Percentiles rank a stretch among this genome's conserved stretches.
Evolutionary conservation across 2,888 invertebrate genomes (phyloP).

Genomic region (Geotrupes spiniger): DNA sequence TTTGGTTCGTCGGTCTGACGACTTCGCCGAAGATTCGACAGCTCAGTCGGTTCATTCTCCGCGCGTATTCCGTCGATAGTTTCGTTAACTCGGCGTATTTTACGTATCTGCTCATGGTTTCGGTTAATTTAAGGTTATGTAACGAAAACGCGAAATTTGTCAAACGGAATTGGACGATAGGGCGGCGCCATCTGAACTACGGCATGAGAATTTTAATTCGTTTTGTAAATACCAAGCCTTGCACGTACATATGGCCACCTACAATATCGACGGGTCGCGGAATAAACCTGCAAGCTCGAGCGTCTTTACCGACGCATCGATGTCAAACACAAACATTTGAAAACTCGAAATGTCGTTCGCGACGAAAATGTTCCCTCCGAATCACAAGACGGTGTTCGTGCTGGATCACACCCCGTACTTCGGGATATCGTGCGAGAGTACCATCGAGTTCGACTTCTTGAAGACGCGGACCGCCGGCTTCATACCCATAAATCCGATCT

Average conservation of each 20-base stretch:
- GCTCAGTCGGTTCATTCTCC: slow-evolving; percentile 80
- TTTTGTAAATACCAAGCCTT: too few species aligned
- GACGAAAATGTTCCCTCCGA: slow-evolving; percentile 64
- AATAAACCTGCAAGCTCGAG: too few species aligned
- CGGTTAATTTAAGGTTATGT: slow-evolving; percentile 13
- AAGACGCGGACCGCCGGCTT: slow-evolving; percentile 68
- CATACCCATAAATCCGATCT: slow-evolving; percentile 78
- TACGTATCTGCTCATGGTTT: slow-evolving; percentile 62
- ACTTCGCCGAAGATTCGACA: slow-evolving; percentile 89
- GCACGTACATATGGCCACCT: too few species aligned
- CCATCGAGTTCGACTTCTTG: slow-evolving; percentile 78
- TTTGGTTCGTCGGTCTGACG: slow-evolving; percentile 67
- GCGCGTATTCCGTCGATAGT: slow-evolving; percentile 74
- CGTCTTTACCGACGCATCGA: too few species aligned
- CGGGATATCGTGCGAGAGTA: slow-evolving; percentile 77
- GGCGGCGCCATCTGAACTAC: not conserved
- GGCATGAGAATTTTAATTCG: not conserved
- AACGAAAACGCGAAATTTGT: not conserved
- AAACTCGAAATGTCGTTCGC: not conserved
- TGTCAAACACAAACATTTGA: not conserved
- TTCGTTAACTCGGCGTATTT: slow-evolving; percentile 70
- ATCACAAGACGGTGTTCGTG: slow-evolving; percentile 95
- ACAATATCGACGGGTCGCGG: too few species aligned
- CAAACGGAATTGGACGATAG: too few species aligned
- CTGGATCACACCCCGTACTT: slow-evolving; percentile 93